Conservation (phyloP, 2,113 vertebrate genomes). For the Leptosomus discolor region DNA sequence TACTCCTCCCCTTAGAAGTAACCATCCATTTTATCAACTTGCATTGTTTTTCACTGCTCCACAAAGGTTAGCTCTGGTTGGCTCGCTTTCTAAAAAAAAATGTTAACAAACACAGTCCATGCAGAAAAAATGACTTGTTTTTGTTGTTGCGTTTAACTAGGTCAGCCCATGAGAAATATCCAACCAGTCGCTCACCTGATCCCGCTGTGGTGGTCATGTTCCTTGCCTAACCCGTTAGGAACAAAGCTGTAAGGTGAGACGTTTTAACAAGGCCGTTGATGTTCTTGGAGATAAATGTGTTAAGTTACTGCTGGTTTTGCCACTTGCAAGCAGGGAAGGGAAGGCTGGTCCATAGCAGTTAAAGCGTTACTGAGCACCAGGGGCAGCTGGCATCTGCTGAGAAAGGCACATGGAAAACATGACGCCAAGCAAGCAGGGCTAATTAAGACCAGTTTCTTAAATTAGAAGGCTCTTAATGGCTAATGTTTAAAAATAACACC, state of each 20-base stretch:
- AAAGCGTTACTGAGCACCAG: conserved; percentile 8
- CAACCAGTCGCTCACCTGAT: not conserved
- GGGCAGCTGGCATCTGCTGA: not conserved
- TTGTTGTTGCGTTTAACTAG: not conserved
- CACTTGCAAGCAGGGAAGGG: not conserved
- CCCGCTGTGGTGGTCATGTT: not conserved
- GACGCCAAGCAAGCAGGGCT: not conserved
- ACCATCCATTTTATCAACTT: not conserved
- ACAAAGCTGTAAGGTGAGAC: not conserved
- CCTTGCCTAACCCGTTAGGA: not conserved
- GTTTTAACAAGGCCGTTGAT: not conserved
- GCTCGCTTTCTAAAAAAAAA: not conserved
- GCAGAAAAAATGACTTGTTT: not conserved
- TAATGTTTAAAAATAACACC: conserved; percentile 71
- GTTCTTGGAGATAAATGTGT: not conserved
- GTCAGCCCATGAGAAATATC: not conserved
- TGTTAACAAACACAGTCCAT: not conserved
- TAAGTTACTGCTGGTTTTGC: conserved; percentile 10
- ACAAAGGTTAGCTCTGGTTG: not conserved
- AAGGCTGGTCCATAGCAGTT: not conserved
- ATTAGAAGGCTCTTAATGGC: conserved; percentile 66
- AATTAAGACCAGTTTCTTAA: conserved; percentile 69
- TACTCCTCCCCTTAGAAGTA: not conserved
- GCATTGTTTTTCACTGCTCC: not conserved
- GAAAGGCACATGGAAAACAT: conserved; percentile 14